A percentile compares a stretch with the other conserved stretches of the same genome.
These are phyloP conservation scores for Drosophila formosana DNA, from an alignment of 2,888 invertebrate genomes.

Conservation along the genomic window DNA sequence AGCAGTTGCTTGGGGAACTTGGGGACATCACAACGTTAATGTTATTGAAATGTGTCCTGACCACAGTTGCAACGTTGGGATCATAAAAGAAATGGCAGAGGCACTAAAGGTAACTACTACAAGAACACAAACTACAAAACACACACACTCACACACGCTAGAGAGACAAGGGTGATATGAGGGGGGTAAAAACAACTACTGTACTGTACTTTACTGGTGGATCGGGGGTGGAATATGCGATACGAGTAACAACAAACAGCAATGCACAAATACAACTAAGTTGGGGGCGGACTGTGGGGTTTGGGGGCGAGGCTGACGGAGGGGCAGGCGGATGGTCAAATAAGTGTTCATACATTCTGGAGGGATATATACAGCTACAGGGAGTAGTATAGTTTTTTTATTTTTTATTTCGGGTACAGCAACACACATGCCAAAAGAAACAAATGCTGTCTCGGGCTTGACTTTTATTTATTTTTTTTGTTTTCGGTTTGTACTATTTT, in stretches of 20 bases:
- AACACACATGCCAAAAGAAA: constrained; percentile 57
- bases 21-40: constrained; percentile 51
- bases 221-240: constrained; percentile 33
- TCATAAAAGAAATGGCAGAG: constrained; percentile 70
- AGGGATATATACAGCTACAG: constrained; percentile 27
- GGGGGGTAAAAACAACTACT: constrained; percentile 30
- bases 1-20: constrained; percentile 45
- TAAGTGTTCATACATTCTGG: constrained; percentile 7
- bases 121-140: constrained; percentile 60
- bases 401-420: constrained; percentile 37
- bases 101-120: constrained; percentile 63
- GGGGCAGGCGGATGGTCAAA: background rate
- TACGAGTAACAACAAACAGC: constrained; percentile 82
- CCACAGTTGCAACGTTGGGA: constrained; percentile 54
- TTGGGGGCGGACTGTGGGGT: background rate
- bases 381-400: constrained; percentile 11
- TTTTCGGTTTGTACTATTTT: constrained; percentile 18
- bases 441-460: constrained; percentile 50
- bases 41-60: constrained; percentile 70
- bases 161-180: constrained; percentile 5
- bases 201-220: constrained; percentile 4
- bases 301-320: background rate
- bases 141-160: constrained; percentile 17
- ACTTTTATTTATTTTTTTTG: constrained; percentile 25
- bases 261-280: constrained; percentile 58